phyloP scores from a whole-genome alignment of 2,797 vertebrate species.

The Morus bassanus region DNA sequence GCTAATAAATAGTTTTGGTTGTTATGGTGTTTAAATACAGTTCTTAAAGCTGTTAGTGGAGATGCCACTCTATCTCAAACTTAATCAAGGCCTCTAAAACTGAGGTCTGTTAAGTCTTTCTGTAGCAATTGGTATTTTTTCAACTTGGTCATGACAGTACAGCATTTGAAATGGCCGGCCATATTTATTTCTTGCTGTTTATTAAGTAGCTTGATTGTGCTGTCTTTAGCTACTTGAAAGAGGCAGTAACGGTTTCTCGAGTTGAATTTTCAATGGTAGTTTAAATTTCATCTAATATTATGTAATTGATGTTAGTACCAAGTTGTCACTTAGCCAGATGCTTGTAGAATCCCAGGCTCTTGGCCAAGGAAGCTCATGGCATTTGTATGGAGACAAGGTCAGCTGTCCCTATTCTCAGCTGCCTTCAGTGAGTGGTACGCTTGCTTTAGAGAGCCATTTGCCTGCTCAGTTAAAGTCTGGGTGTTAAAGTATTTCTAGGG shows the following conservation, averaged over 20 bases:
- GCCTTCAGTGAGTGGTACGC: background rate
- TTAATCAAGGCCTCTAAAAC: background rate
- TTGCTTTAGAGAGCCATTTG: background rate
- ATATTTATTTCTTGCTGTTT: background rate
- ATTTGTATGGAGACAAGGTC: slow-evolving; percentile 2
- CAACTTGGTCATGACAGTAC: background rate
- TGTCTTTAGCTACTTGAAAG: background rate
- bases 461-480: background rate
- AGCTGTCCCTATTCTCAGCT: slow-evolving; percentile 1
- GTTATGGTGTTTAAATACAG: background rate
- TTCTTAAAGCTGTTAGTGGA: background rate
- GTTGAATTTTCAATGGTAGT: slow-evolving; percentile 7
- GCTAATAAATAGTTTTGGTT: background rate
- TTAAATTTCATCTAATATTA: slow-evolving; percentile 27
- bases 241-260: background rate
- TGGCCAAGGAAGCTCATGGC: slow-evolving; percentile 11
- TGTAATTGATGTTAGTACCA: background rate
- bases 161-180: background rate
- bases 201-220: background rate
- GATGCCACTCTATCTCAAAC: background rate
- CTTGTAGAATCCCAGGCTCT: slow-evolving; percentile 35
- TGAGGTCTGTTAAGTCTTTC: background rate
- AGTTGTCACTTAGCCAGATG: slow-evolving; percentile 45
- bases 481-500: background rate
- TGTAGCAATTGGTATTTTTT: background rate